Conservation (phyloP, 1,140 invertebrate genomes). For the Eumeta japonica region DNA sequence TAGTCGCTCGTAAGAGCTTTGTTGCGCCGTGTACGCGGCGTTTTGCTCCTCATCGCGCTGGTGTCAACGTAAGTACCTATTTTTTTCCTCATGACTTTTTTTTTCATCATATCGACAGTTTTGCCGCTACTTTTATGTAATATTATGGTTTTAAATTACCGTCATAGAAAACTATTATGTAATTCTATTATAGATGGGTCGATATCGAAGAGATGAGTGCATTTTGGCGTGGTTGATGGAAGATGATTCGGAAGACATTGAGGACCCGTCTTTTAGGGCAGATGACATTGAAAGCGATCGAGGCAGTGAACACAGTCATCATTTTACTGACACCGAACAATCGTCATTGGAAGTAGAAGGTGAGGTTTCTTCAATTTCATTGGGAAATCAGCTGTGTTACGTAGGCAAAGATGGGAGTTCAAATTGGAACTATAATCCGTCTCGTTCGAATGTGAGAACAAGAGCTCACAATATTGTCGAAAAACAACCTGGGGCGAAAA, state of each 20-base stretch:
- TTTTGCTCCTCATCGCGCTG: constrained; percentile 13
- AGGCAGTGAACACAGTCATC: too few relatives aligned
- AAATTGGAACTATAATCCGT: constrained; percentile 2
- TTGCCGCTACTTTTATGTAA: constrained; percentile 11
- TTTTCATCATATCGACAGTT: constrained; percentile 6
- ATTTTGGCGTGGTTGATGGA: constrained; percentile 8
- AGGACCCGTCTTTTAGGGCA: constrained; percentile 1
- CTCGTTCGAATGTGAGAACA: too few relatives aligned
- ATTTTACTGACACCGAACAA: constrained; percentile 2
- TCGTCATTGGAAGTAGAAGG: too few relatives aligned
- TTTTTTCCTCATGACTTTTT: constrained; percentile 8
- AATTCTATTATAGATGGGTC: constrained; percentile 6
- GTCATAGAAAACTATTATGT: constrained; percentile 7
- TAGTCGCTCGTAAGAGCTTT: constrained; percentile 8
- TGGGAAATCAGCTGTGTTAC: too few relatives aligned
- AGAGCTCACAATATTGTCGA: background rate
- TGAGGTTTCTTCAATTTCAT: background rate
- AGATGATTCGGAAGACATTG: constrained; percentile 2
- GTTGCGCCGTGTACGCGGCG: too few relatives aligned
- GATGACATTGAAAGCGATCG: constrained; percentile 1
- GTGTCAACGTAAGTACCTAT: constrained; percentile 10
- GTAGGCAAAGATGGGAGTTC: too few relatives aligned
- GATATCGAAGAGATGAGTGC: constrained; percentile 7
- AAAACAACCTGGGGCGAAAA: background rate
- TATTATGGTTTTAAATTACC: constrained; percentile 9